Evolutionary conservation across 2,113 vertebrate genomes (phyloP), one percentile per base, ranked within the genome.

Genomic region (Kryptolebias marmoratus): DNA sequence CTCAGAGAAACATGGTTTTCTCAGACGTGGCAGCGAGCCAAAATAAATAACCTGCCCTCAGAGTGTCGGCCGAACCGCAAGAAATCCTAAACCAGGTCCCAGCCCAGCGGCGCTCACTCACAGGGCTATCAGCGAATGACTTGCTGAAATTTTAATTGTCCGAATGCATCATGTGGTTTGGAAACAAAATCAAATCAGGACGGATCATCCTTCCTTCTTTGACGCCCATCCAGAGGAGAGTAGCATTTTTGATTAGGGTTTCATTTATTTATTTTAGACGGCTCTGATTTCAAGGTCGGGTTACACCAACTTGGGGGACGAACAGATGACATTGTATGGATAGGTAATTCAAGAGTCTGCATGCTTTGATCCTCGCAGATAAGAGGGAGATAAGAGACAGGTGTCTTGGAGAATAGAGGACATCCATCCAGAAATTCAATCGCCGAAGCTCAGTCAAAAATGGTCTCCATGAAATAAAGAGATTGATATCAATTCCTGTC

Each of bases 111-210:
- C 90, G 79, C 85, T 91, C 49, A 54, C 87, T 90, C 87, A 88
- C 80, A 80, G 57, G 83, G 88, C 93, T 91, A 93, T 94, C 93
- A 94, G 90, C 86, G 89, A 94, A 92, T 85, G 93, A 93, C 91
- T 93, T 92, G 90, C 86, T 95, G 91, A 95, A 95, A 94, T 90
- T 94, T 94, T 94, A 94, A 94, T 95, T 95, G 92, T 94, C 92
- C 90, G 92, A 93, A 91, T 93, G 91, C 89, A 93, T 93, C 91
- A 90, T 93, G 94, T 92, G 92, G 90, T 93, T 92, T 91, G 81
- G 83, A 91, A 93, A 90, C 88, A 89, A 88, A 94, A 85, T 80
- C 70, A 90, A 93, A 92, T 94, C 91, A 89, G 88, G 88, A 88
- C 75, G 32, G 65, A 88, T 92, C 84, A 89, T 87, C 84, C 89